These are phyloP conservation scores for Lepidothrix coronata DNA, from an alignment of 2,113 vertebrate genomes.

Conservation along the genomic window DNA sequence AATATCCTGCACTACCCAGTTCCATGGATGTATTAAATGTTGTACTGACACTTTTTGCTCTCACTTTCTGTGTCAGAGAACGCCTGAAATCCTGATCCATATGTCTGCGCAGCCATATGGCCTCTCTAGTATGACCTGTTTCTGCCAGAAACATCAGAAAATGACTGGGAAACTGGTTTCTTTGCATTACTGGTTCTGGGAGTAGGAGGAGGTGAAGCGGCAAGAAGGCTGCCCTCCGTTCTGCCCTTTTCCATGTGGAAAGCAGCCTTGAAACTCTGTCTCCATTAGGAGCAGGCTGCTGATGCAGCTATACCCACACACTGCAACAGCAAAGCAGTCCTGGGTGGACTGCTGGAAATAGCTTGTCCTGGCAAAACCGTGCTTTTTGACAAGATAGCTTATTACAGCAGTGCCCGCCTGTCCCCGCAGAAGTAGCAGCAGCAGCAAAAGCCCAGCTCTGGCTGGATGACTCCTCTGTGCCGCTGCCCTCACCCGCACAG, in stretches of 20 bases:
- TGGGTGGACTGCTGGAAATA: constrained; percentile 55
- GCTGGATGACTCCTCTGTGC: fast-evolving
- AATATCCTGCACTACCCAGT: not conserved
- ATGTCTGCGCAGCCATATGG: not conserved
- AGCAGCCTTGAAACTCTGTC: constrained; percentile 35
- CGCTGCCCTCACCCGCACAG: fast-evolving
- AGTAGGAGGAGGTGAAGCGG: not conserved
- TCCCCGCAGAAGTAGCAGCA: not conserved
- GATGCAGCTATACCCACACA: constrained; percentile 44
- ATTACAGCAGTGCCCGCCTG: not conserved
- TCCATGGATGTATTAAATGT: not conserved
- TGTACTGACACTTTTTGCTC: not conserved
- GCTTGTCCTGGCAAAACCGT: constrained; percentile 26
- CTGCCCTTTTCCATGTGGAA: constrained; percentile 1
- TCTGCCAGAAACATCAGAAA: constrained; percentile 42
- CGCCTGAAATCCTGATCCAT: constrained; percentile 8
- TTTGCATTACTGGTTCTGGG: not conserved
- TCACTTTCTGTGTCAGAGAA: not conserved
- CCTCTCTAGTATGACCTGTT: not conserved
- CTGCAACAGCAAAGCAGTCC: constrained; percentile 22
- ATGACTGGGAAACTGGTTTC: not conserved
- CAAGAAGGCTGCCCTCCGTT: not conserved
- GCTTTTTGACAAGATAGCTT: constrained; percentile 44
- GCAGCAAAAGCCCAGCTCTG: not conserved
- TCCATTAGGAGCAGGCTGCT: constrained; percentile 46